phyloP scores from a whole-genome alignment of 2,888 invertebrate species.

The Drymonia ruficornis region DNA sequence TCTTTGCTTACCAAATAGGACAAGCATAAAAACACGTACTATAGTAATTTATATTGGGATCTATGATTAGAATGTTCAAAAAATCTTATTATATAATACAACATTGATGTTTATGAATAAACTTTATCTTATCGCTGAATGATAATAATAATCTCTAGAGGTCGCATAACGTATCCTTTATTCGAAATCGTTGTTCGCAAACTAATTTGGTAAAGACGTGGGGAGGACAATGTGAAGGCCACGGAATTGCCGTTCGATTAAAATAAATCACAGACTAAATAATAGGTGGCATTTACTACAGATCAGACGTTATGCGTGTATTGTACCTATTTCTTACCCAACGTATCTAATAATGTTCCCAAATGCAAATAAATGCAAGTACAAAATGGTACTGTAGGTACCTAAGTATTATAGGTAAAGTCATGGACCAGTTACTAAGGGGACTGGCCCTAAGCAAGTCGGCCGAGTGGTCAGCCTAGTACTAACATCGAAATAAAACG shows the following conservation, averaged over 20 bases:
- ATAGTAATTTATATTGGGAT: too few species aligned
- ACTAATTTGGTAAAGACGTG: slow-evolving; percentile 18
- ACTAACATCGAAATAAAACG: too few species aligned
- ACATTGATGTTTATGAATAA: slow-evolving; percentile 14
- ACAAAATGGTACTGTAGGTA: too few species aligned
- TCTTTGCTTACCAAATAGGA: too few species aligned
- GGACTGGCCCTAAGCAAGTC: too few species aligned
- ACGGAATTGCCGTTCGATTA: slow-evolving; percentile 20
- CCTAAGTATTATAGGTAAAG: too few species aligned
- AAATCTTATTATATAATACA: neutral
- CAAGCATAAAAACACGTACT: too few species aligned
- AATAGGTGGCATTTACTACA: neutral
- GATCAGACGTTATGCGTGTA: neutral
- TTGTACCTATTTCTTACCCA: too few species aligned
- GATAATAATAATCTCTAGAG: slow-evolving; percentile 24
- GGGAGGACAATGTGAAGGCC: slow-evolving; percentile 38
- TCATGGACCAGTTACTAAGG: too few species aligned
- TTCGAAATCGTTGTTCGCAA: slow-evolving; percentile 12
- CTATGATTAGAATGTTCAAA: neutral
- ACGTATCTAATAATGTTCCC: too few species aligned
- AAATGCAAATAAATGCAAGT: too few species aligned
- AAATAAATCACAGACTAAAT: neutral
- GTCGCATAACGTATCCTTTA: slow-evolving; percentile 17
- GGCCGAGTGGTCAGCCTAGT: too few species aligned
- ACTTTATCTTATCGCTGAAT: slow-evolving; percentile 39